phyloP scores from a whole-genome alignment of 1,140 invertebrate genomes.

The Drosophila rufa region DNA sequence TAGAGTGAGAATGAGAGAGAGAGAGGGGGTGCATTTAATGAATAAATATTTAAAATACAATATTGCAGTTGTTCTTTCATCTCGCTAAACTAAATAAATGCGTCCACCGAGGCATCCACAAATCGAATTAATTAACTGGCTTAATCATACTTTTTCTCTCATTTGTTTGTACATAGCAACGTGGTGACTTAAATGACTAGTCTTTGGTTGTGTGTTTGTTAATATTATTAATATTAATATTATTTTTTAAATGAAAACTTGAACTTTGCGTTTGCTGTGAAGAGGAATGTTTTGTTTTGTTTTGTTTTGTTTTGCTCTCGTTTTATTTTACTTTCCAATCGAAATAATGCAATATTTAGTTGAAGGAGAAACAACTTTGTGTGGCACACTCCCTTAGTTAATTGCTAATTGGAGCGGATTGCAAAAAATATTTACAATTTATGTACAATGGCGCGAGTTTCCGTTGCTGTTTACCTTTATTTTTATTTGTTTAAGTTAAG shows the following conservation, averaged over 20 bases:
- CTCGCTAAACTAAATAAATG: conserved; percentile 58
- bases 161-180: conserved; percentile 76
- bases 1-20: conserved; percentile 25
- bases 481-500: conserved; percentile 20
- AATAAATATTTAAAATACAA: conserved; percentile 84
- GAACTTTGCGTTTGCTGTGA: conserved; percentile 65
- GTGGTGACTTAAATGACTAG: conserved; percentile 77
- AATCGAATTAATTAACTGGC: conserved; percentile 54
- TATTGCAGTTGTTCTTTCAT: conserved; percentile 73
- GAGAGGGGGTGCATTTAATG: conserved; percentile 60
- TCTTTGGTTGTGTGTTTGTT: conserved; percentile 70
- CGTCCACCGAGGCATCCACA: conserved; percentile 23
- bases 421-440: conserved; percentile 53
- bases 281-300: conserved; percentile 76
- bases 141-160: conserved; percentile 44
- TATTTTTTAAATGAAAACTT: conserved; percentile 62
- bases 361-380: conserved; percentile 66
- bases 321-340: conserved; percentile 23
- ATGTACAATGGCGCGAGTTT: conserved; percentile 69
- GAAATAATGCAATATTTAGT: conserved; percentile 42
- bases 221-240: conserved; percentile 20
- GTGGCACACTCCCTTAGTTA: conserved; percentile 49
- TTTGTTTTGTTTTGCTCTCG: conserved; percentile 25
- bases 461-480: conserved; percentile 27
- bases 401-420: conserved; percentile 76